phyloP scores from a whole-genome alignment of 1,140 invertebrate species.

The Formica selysi region DNA sequence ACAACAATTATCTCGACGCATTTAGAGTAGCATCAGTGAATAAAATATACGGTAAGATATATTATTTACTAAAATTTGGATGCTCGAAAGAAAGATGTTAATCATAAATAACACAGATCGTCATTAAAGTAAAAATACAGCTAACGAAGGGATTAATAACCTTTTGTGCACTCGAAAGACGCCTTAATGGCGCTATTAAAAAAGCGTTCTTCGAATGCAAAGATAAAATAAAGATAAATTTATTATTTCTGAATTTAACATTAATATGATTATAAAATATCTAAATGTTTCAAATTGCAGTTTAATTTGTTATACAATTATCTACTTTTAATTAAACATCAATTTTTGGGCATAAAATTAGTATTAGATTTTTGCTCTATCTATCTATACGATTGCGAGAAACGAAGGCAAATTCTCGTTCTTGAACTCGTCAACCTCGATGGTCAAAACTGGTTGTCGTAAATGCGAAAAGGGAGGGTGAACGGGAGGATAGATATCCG shows the following conservation, averaged over 20 bases:
- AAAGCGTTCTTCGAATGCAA: background rate
- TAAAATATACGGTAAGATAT: background rate
- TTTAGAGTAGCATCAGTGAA: background rate
- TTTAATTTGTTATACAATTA: background rate
- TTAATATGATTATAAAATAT: background rate
- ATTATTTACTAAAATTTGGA: background rate
- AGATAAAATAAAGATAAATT: background rate
- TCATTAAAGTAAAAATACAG: background rate
- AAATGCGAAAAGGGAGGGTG: conserved; percentile 23
- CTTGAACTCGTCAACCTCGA: conserved; percentile 10
- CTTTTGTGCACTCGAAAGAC: too few relatives aligned
- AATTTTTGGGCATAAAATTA: background rate
- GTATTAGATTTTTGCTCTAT: background rate
- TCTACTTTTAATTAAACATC: background rate
- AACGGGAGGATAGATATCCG: conserved; percentile 74
- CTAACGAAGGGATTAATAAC: too few relatives aligned
- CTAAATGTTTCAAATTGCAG: background rate
- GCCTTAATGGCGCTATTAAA: background rate
- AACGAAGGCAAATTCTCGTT: background rate
- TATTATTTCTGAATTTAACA: background rate
- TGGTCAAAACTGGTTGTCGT: conserved; percentile 40
- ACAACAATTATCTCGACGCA: background rate
- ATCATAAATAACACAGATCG: background rate
- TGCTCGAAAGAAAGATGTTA: background rate
- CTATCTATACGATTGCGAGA: background rate